Evolutionary conservation across 2,797 vertebrate genomes (phyloP).

Genomic region (Lepilemur septentrionalis): DNA sequence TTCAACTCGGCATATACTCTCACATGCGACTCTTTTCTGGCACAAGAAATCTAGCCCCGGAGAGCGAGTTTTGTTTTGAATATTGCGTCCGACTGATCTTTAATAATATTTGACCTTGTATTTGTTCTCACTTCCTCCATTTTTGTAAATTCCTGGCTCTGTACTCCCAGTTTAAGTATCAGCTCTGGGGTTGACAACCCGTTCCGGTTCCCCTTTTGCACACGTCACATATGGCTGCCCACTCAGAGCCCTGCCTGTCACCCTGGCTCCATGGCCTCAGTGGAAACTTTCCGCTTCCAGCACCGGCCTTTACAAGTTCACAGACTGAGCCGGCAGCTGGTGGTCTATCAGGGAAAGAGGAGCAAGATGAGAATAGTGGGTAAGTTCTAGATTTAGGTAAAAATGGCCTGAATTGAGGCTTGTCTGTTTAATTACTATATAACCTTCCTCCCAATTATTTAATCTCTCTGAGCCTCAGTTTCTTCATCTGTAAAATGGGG

Average conservation of each 20-base stretch:
- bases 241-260: neutral
- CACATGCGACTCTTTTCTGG: neutral
- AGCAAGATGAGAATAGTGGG: neutral
- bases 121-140: neutral
- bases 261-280: neutral
- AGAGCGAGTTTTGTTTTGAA: neutral
- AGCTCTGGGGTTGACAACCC: neutral
- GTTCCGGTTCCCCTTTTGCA: neutral
- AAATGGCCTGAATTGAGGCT: neutral
- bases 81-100: neutral
- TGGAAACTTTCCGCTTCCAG: neutral
- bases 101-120: neutral
- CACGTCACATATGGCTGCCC: neutral
- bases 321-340: neutral
- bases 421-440: neutral
- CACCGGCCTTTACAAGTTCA: neutral
- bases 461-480: neutral
- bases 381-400: neutral
- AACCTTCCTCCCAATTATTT: neutral
- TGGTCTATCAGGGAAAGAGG: neutral
- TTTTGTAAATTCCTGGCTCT: neutral
- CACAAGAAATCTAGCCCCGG: neutral
- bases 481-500: neutral
- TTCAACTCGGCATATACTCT: neutral
- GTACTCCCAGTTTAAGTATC: neutral